Base-by-base conservation (phyloP, 2,113 vertebrate genomes). In the Lipophrys pholis region DNA sequence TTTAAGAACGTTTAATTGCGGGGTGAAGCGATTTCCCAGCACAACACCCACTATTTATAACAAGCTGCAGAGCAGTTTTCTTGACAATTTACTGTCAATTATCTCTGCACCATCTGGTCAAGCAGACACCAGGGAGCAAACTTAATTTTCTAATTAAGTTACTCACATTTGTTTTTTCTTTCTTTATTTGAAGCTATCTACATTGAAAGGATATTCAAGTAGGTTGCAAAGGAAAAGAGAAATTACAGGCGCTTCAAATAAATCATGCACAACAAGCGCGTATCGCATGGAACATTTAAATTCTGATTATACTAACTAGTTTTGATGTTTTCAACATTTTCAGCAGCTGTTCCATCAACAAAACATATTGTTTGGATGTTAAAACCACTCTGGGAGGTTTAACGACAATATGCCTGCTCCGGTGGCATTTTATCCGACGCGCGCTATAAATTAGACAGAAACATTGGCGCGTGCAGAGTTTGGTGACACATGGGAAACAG, bases 61-160 rank as follows among this genome's bases (percentile, higher is more conserved):
- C 35, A 59, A 53, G 49, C 39, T 54, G 55, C 56, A 56, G 8
- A 48, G 59, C 15, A n/a, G 11, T 55, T 40, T 54, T 57, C 71
- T 59, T 78, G 59, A 77, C 66, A 61, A 77, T 72, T 11, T 21
- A 30, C 53, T 60, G 55, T 82, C 83, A 74, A 62, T 84, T 84
- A 82, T 84, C 71, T 60, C 50, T 12, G 17, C 56, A 65, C 80
- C 78, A 79, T 85, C 75, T 83, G 80, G 30, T 58, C 39, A n/a
- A 70, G 66, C 52, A 51, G 63, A 75, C 55, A 56, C 51, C 35
- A 15, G 3, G 12, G 10, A 53, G 15, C 8, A 49, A 38, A 75
- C 59, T 71, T 61, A 45, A 56, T 1, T 60, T 60, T 71, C 41
- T 61, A 73, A 30, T 30, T 30, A 30, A 30, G 21, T 30, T 30